phyloP scores from a whole-genome alignment of 2,888 invertebrate species.

The Syrphus vitripennis region DNA sequence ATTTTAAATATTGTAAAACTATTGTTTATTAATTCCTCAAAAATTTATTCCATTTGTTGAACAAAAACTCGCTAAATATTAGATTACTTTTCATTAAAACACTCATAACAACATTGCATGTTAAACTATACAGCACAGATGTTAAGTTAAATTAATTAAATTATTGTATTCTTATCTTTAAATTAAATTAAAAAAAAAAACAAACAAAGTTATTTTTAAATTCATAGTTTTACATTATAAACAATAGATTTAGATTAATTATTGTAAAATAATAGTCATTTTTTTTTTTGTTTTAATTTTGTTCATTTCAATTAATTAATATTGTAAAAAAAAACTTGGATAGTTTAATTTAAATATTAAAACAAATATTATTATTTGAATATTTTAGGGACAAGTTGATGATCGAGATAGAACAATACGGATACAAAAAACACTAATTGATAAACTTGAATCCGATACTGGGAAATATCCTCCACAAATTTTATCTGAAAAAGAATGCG shows the following conservation, averaged over 20 bases:
- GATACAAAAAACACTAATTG: conserved; percentile 89
- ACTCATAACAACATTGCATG: conserved; percentile 59
- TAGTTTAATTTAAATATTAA: conserved; percentile 7
- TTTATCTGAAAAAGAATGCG: conserved; percentile 83
- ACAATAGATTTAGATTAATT: conserved; percentile 35
- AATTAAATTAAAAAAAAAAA: background rate
- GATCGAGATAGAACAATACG: conserved; percentile 92
- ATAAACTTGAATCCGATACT: conserved; percentile 82
- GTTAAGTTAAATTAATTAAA: conserved; percentile 31
- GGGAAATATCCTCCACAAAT: conserved; percentile 79
- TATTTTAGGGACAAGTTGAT: conserved; percentile 88
- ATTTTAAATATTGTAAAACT: conserved; percentile 29
- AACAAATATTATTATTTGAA: background rate
- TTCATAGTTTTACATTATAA: conserved; percentile 30
- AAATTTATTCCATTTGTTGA: background rate
- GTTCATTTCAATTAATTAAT: conserved; percentile 28
- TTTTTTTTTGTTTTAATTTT: conserved; percentile 12
- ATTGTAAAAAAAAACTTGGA: conserved; percentile 1
- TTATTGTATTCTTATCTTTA: background rate
- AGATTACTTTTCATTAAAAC: background rate
- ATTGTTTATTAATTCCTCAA: conserved; percentile 18
- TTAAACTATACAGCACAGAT: conserved; percentile 53
- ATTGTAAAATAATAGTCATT: conserved; percentile 43
- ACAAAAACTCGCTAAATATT: background rate
- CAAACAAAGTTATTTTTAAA: background rate